Percentiles rank a stretch among this genome's conserved stretches.
These are phyloP conservation scores for Perca schrenkii DNA, from an alignment of 2,113 vertebrate species.

Conservation along the genomic window DNA sequence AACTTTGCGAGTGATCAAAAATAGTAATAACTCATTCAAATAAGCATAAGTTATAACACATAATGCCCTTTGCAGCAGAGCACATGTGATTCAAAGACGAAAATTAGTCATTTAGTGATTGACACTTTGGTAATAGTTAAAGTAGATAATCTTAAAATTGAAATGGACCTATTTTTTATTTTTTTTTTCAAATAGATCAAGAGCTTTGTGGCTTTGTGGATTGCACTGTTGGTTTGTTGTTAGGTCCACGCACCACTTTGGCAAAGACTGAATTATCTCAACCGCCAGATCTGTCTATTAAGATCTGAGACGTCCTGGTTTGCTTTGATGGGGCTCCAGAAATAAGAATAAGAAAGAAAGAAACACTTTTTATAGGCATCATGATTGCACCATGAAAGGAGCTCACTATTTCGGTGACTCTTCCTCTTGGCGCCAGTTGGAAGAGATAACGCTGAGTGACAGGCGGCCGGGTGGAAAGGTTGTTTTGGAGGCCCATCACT, in stretches of 20 bases:
- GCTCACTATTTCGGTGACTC: not conserved
- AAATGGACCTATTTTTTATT: no score
- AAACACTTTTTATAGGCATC: not conserved
- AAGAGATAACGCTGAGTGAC: constrained; percentile 66
- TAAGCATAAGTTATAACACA: no score
- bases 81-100: not conserved
- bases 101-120: not conserved
- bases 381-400: not conserved
- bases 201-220: no score
- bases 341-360: not conserved
- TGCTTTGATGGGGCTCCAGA: not conserved
- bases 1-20: no score
- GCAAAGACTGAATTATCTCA: not conserved
- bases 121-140: no score
- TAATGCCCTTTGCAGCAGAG: not conserved
- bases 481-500: constrained; percentile 56
- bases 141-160: no score
- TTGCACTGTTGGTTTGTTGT: not conserved
- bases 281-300: not conserved
- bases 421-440: constrained; percentile 23
- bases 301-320: not conserved
- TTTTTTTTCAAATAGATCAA: no score
- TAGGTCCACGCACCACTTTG: not conserved
- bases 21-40: no score
- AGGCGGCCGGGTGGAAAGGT: constrained; percentile 58